Conservation (phyloP, 2,797 vertebrate genomes). For the Ctenochaetus hawaiiensis region DNA sequence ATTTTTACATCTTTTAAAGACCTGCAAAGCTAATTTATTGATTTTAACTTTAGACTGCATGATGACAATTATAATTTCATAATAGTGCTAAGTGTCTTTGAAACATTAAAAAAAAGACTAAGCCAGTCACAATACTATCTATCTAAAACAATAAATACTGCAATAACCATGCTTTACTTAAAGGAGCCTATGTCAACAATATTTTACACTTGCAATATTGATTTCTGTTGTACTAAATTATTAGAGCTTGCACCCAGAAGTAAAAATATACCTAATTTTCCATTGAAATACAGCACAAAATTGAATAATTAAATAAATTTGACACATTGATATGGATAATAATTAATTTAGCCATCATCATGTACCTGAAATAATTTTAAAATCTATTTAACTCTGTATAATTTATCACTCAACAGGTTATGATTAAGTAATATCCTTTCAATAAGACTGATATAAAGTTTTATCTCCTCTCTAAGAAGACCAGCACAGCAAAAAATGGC, state of each 20-base stretch:
- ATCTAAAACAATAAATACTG: neutral
- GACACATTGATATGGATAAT: neutral
- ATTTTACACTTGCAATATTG: neutral
- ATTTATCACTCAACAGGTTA: neutral
- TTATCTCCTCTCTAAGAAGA: neutral
- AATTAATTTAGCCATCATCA: neutral
- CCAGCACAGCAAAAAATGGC: neutral
- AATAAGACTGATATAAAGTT: constrained; percentile 1
- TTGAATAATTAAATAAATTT: neutral
- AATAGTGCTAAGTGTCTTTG: neutral
- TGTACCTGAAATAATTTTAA: neutral
- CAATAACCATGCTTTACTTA: neutral
- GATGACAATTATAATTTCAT: constrained; percentile 7
- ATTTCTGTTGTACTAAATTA: neutral
- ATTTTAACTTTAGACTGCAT: constrained; percentile 6
- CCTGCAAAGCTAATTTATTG: neutral
- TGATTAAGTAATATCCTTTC: no score
- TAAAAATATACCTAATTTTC: neutral
- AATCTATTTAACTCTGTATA: neutral
- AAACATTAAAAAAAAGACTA: neutral
- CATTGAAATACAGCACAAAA: neutral
- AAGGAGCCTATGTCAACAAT: neutral
- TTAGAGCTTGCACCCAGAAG: neutral
- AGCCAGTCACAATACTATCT: neutral
- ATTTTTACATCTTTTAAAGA: neutral